Percentiles rank a stretch among this genome's conserved stretches.
Conservation (phyloP, 2,888 invertebrate species). For the Urechis unicinctus region DNA sequence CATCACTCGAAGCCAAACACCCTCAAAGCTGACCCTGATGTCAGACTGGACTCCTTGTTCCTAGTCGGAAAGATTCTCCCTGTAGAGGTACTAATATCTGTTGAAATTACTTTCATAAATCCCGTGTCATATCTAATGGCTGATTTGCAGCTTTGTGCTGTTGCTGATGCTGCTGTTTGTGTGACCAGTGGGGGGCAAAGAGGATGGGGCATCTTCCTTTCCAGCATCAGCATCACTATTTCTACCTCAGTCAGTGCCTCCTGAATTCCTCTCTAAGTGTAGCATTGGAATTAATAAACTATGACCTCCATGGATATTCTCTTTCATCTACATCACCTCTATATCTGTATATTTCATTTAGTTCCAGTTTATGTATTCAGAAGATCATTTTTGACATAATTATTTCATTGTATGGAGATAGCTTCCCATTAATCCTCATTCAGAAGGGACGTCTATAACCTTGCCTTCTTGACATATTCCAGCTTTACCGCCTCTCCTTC, state of each 20-base stretch:
- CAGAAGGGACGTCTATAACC: too few relatives aligned
- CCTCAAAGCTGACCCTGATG: conserved; percentile 42
- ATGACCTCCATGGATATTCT: too few relatives aligned
- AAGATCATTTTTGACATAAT: too few relatives aligned
- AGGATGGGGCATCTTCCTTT: conserved; percentile 42
- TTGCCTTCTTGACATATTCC: conserved; percentile 18
- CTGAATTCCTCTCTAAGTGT: too few relatives aligned
- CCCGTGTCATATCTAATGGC: too few relatives aligned
- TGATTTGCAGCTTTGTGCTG: neutral
- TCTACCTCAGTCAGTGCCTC: conserved; percentile 42
- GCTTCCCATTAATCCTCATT: too few relatives aligned
- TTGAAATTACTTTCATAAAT: neutral
- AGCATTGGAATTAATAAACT: too few relatives aligned
- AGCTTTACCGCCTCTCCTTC: conserved; percentile 42
- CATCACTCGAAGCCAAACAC: conserved; percentile 48
- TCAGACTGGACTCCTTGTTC: conserved; percentile 31
- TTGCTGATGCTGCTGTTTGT: neutral
- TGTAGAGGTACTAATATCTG: conserved; percentile 10
- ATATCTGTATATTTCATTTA: too few relatives aligned
- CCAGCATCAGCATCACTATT: conserved; percentile 41
- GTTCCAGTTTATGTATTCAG: neutral
- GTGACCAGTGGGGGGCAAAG: conserved; percentile 29
- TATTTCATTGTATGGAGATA: too few relatives aligned
- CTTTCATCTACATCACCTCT: too few relatives aligned
- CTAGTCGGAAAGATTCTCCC: conserved; percentile 37